Conservation (phyloP, 2,888 invertebrate species). For the Pecten maximus region DNA sequence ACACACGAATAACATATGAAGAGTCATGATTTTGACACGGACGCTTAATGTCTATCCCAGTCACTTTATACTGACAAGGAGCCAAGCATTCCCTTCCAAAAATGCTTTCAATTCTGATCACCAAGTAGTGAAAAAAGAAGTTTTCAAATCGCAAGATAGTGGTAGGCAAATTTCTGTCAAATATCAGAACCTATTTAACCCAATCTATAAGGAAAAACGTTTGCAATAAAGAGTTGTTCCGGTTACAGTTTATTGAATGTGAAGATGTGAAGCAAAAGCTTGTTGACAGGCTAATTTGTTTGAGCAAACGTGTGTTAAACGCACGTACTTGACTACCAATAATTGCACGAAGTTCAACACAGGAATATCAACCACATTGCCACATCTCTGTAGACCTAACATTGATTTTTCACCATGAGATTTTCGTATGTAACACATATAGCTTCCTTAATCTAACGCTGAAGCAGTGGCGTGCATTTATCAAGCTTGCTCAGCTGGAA, state of each 20-base stretch:
- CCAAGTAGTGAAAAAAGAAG: no score
- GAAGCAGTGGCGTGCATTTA: not conserved
- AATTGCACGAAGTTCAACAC: not conserved
- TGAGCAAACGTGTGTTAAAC: not conserved
- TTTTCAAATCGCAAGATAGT: no score
- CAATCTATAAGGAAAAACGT: not conserved
- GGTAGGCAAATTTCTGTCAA: no score
- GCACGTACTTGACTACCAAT: not conserved
- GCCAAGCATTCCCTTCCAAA: no score
- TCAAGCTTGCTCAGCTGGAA: not conserved
- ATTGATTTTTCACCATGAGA: slow-evolving; percentile 13
- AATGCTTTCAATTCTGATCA: no score
- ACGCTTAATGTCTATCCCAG: no score
- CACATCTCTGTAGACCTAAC: slow-evolving; percentile 13
- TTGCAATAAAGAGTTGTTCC: not conserved
- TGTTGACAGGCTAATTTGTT: not conserved
- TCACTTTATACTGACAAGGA: no score
- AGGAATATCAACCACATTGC: not conserved
- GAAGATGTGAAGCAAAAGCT: not conserved
- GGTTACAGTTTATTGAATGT: not conserved
- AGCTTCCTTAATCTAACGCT: not conserved
- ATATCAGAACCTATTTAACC: not conserved
- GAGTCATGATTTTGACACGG: no score
- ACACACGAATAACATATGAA: no score
- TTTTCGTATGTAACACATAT: not conserved